Conservation (phyloP, 1,140 invertebrate species). For the Penaeus chinensis region DNA sequence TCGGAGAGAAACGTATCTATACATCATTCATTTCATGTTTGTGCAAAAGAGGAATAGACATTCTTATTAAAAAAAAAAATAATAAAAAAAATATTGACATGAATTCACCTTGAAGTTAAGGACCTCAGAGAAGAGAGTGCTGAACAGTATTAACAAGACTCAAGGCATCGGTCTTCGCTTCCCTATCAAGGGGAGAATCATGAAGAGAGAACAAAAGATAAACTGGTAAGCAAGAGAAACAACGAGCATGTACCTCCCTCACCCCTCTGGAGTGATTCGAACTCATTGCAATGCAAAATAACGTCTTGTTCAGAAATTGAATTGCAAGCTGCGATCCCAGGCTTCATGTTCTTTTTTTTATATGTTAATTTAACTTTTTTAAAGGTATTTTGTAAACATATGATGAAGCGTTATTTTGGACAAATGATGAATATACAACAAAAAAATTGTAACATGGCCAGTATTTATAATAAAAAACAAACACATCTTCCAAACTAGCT, state of each 20-base stretch:
- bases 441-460: background rate
- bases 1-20: too few species aligned
- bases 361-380: too few species aligned
- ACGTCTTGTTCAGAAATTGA: too few species aligned
- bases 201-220: constrained; percentile 48
- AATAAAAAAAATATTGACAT: constrained; percentile 68
- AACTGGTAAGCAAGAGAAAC: constrained; percentile 42
- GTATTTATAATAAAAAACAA: constrained; percentile 28
- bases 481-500: constrained; percentile 70
- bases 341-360: too few species aligned
- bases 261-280: background rate
- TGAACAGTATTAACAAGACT: constrained; percentile 49
- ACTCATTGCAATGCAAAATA: background rate
- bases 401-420: too few species aligned
- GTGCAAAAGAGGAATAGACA: too few species aligned
- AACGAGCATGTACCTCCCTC: background rate
- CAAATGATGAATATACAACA: too few species aligned
- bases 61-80: constrained; percentile 66
- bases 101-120: constrained; percentile 66
- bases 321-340: too few species aligned
- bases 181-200: constrained; percentile 43
- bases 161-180: constrained; percentile 28
- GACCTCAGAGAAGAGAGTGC: constrained; percentile 47
- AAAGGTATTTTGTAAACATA: too few species aligned
- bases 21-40: constrained; percentile 45